These are phyloP conservation scores for Ectemnius cavifrons DNA, from an alignment of 2,888 invertebrate species.

Conservation along the genomic window DNA sequence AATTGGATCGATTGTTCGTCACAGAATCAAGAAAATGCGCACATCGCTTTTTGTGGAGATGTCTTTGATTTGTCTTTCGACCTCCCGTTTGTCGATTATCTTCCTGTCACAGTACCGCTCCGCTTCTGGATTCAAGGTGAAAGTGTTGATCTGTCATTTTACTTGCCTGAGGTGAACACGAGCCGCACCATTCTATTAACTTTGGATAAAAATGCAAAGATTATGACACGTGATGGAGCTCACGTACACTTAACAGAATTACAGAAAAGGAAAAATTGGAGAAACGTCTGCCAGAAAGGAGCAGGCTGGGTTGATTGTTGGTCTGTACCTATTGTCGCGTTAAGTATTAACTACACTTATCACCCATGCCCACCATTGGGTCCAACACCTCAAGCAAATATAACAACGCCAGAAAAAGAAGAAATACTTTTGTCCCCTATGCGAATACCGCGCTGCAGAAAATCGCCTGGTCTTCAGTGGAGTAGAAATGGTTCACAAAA, in stretches of 20 bases:
- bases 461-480: conserved; percentile 86
- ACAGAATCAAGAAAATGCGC: conserved; percentile 96
- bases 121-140: conserved; percentile 98
- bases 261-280: conserved; percentile 84
- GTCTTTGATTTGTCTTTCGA: conserved; percentile 95
- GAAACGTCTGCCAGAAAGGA: conserved; percentile 86
- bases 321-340: conserved; percentile 95
- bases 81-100: conserved; percentile 95
- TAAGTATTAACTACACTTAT: conserved; percentile 94
- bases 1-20: conserved; percentile 99
- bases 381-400: conserved; percentile 93
- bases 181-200: conserved; percentile 90
- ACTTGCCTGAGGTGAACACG: conserved; percentile 94
- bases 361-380: conserved; percentile 95
- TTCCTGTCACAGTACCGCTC: conserved; percentile 92
- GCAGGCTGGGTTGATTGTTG: conserved; percentile 97
- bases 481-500: conserved; percentile 84
- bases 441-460: conserved; percentile 89
- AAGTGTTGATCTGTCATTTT: conserved; percentile 93
- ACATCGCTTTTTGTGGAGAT: conserved; percentile 96
- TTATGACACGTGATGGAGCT: conserved; percentile 87
- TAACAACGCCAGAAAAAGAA: conserved; percentile 96
- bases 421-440: conserved; percentile 95
- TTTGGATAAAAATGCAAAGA: conserved; percentile 92
- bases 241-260: conserved; percentile 80